Evolutionary conservation across 2,797 vertebrate species (phyloP).

Genomic region (Staurois parvus): DNA sequence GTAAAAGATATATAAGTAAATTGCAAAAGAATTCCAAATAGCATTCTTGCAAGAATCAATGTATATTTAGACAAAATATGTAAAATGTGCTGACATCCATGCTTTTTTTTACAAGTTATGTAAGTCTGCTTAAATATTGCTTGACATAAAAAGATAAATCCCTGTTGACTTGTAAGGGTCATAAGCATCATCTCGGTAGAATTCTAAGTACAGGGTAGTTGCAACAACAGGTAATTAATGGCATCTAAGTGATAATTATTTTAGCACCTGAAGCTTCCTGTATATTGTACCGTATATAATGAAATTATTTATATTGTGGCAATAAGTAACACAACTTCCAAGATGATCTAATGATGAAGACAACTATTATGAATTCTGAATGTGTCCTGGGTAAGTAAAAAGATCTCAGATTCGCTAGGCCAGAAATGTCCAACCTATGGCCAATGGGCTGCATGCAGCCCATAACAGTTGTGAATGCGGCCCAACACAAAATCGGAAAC

Average conservation of each 20-base stretch:
- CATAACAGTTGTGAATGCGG: too few species aligned
- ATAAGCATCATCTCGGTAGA: background rate
- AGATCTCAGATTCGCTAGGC: too few species aligned
- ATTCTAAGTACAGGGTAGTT: background rate
- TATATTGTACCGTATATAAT: background rate
- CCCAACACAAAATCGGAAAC: too few species aligned
- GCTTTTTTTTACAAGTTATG: background rate
- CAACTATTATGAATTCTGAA: background rate
- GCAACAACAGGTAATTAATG: background rate
- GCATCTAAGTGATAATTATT: slow-evolving; percentile 23
- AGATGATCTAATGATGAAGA: background rate
- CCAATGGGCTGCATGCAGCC: too few species aligned
- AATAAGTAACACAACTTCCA: background rate
- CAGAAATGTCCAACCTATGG: too few species aligned
- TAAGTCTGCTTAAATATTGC: background rate
- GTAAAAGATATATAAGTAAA: background rate
- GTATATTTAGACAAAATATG: background rate
- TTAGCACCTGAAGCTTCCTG: background rate
- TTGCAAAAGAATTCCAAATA: background rate
- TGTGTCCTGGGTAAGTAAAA: background rate
- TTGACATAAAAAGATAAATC: background rate
- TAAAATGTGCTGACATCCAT: background rate
- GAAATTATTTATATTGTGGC: background rate
- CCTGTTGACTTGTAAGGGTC: slow-evolving; percentile 1
- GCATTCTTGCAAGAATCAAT: background rate